Conservation (phyloP, 1,140 invertebrate genomes). For the Catajapyx aquilonaris region DNA sequence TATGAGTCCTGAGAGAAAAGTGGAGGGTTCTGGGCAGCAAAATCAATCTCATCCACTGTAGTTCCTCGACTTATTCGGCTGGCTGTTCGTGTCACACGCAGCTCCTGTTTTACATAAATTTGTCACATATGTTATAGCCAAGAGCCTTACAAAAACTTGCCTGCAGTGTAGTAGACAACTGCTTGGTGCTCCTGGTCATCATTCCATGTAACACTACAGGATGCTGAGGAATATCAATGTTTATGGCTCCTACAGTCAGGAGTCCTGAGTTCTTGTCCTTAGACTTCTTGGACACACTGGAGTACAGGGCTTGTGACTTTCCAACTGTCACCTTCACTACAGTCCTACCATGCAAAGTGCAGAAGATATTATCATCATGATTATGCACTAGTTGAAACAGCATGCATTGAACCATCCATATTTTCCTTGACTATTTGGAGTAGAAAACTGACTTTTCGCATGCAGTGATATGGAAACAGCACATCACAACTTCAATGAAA, state of each 20-base stretch:
- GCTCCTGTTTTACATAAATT: constrained; percentile 34
- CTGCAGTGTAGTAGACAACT: constrained; percentile 75
- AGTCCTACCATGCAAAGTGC: constrained; percentile 42
- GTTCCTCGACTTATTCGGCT: constrained; percentile 41
- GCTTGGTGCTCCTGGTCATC: constrained; percentile 85
- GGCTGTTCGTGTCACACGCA: constrained; percentile 53
- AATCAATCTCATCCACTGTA: constrained; percentile 28
- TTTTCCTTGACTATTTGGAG: too few species aligned
- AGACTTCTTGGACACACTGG: constrained; percentile 47
- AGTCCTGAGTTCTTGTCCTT: constrained; percentile 75
- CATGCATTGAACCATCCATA: too few species aligned
- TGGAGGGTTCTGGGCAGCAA: constrained; percentile 30
- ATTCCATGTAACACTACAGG: constrained; percentile 89
- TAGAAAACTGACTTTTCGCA: too few species aligned
- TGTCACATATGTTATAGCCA: not conserved
- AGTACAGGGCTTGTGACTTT: constrained; percentile 78
- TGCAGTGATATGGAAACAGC: too few species aligned
- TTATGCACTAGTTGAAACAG: too few species aligned
- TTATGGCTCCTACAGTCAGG: constrained; percentile 65
- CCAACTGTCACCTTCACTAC: constrained; percentile 82
- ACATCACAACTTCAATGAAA: too few species aligned
- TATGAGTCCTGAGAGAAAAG: too few species aligned
- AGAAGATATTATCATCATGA: too few species aligned
- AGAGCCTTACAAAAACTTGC: constrained; percentile 16
- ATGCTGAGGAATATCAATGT: constrained; percentile 90